Percentiles rank a stretch among this genome's conserved stretches.
These are phyloP conservation scores for Lepidocyrtinus sp. DNA, from an alignment of 2,888 invertebrate species.

Conservation along the genomic window DNA sequence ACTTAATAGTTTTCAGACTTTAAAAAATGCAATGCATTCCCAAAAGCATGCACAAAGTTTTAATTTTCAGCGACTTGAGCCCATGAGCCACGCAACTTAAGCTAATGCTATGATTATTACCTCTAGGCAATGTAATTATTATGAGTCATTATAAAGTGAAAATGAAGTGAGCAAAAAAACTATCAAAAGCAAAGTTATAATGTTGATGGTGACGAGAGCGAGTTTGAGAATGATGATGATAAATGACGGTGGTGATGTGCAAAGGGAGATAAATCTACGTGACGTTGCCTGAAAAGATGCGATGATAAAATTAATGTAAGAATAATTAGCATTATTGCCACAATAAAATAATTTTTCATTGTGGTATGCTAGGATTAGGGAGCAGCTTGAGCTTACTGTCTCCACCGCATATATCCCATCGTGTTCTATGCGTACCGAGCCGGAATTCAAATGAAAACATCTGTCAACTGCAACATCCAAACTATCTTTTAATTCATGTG, in stretches of 20 bases:
- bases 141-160: constrained; percentile 23
- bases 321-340: constrained; percentile 35
- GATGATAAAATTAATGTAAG: constrained; percentile 46
- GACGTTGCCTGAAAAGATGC: constrained; percentile 1
- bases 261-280: constrained; percentile 4
- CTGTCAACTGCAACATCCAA: not conserved
- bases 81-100: too few species aligned
- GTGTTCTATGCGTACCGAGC: not conserved
- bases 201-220: not conserved
- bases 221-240: constrained; percentile 9
- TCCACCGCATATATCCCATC: too few species aligned
- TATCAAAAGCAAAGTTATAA: not conserved
- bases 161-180: constrained; percentile 16
- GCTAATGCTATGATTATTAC: too few species aligned
- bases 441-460: constrained; percentile 4
- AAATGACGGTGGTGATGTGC: constrained; percentile 24
- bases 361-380: constrained; percentile 4
- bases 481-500: not conserved
- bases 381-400: not conserved
- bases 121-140: constrained; percentile 16
- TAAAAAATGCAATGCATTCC: too few species aligned
- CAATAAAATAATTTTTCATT: not conserved
- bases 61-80: too few species aligned
- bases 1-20: too few species aligned
- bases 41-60: too few species aligned